Conservation (phyloP, 2,113 vertebrate species). For the Egretta garzetta region DNA sequence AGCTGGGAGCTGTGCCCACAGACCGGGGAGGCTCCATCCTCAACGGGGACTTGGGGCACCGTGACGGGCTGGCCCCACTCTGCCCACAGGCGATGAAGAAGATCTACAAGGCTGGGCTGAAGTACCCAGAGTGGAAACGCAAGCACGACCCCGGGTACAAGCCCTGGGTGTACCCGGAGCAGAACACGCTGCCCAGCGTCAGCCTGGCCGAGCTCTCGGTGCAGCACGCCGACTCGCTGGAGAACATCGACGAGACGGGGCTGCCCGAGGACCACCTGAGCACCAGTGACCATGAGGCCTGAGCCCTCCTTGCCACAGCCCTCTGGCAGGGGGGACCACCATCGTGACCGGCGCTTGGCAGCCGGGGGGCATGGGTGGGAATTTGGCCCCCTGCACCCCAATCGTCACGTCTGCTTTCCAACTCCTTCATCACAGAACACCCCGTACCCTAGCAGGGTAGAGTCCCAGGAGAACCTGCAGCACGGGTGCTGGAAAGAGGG, state of each 20-base stretch:
- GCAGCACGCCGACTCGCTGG: conserved; percentile 81
- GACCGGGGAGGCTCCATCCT: neutral
- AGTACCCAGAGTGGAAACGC: conserved; percentile 87
- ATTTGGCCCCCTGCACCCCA: neutral
- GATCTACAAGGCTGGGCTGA: conserved; percentile 86
- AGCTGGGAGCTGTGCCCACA: neutral
- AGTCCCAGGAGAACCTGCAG: neutral
- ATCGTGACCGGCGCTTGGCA: accelerated
- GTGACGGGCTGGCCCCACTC: accelerated
- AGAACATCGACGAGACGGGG: conserved; percentile 83
- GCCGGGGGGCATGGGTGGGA: neutral
- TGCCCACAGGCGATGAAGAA: conserved; percentile 82
- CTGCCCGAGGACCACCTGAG: conserved; percentile 76
- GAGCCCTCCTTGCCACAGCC: accelerated
- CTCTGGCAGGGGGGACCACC: accelerated
- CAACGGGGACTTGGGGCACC: neutral
- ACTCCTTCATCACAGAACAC: neutral
- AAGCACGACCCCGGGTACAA: conserved; percentile 80
- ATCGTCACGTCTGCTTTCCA: neutral
- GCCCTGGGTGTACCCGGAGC: conserved; percentile 84
- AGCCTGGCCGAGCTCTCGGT: conserved; percentile 72
- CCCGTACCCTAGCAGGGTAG: neutral
- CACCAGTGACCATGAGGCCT: conserved; percentile 81
- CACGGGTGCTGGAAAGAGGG: neutral
- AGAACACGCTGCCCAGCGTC: conserved; percentile 79